Evolutionary conservation across 2,797 vertebrate species (phyloP).

Genomic region (Enteromius trimaculatus): DNA sequence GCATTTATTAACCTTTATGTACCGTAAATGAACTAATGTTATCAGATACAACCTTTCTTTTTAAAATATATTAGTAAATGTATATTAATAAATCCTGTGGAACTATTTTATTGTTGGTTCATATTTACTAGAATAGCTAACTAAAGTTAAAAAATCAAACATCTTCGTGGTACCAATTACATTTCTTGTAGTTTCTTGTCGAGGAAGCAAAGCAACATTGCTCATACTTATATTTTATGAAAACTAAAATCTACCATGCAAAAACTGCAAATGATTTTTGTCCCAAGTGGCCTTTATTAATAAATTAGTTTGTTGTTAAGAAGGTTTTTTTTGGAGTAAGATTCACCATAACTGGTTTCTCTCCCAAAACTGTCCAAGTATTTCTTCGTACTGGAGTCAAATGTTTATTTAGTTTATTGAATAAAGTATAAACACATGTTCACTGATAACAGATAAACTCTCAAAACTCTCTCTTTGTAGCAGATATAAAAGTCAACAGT

Average conservation of each 20-base stretch:
- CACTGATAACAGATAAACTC: not conserved
- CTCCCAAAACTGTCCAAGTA: not conserved
- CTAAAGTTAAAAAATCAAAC: no score
- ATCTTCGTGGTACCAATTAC: no score
- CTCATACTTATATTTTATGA: not conserved
- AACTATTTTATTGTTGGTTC: no score
- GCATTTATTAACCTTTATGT: not conserved
- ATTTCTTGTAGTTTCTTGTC: not conserved
- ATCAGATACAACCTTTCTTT: no score
- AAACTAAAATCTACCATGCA: not conserved
- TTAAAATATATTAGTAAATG: no score
- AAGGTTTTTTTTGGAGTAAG: not conserved
- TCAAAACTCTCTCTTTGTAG: not conserved
- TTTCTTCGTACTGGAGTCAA: not conserved
- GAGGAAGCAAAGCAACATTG: not conserved
- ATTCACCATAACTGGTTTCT: not conserved
- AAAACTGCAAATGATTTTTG: not conserved
- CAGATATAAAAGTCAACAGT: conserved; percentile 11
- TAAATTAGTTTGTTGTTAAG: conserved; percentile 3
- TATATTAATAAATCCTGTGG: no score
- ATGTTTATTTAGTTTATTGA: not conserved
- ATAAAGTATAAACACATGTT: conserved; percentile 12
- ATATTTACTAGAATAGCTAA: no score
- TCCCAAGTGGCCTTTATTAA: conserved; percentile 30
- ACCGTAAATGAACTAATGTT: not conserved